Percentiles rank a stretch among this genome's conserved stretches.
These are phyloP conservation scores for Saccostrea echinata DNA, from an alignment of 1,140 invertebrate species.

Conservation along the genomic window DNA sequence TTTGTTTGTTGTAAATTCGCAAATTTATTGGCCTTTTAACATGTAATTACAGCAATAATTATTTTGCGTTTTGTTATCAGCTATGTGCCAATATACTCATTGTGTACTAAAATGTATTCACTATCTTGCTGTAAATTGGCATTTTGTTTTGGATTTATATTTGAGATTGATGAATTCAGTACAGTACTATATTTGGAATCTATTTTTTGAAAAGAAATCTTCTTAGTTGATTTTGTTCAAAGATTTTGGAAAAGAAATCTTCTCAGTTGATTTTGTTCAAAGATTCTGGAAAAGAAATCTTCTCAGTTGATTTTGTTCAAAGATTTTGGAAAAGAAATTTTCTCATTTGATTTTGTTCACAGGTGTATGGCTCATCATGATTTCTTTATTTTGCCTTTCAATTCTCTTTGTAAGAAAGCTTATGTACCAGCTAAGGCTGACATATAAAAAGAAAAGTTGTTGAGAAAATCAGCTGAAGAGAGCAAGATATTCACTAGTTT, in stretches of 20 bases:
- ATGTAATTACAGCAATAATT: constrained; percentile 25
- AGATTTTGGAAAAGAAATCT: too few relatives aligned
- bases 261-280: not conserved
- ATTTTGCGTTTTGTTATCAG: constrained; percentile 17
- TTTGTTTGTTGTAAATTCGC: constrained; percentile 2
- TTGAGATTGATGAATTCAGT: constrained; percentile 18
- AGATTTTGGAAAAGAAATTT: too few relatives aligned
- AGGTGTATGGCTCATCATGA: not conserved
- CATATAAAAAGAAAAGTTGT: too few relatives aligned
- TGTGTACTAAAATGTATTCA: constrained; percentile 1
- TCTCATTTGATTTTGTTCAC: not conserved
- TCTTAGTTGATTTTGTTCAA: too few relatives aligned
- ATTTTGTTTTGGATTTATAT: constrained; percentile 3
- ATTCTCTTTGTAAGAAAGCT: too few relatives aligned
- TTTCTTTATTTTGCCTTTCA: too few relatives aligned
- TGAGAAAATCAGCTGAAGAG: too few relatives aligned
- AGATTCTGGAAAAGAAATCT: not conserved
- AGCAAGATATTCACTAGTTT: too few relatives aligned
- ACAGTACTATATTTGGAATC: not conserved
- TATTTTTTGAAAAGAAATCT: too few relatives aligned
- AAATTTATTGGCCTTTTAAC: not conserved
- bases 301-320: too few relatives aligned
- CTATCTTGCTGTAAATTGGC: constrained; percentile 24
- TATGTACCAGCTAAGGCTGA: too few relatives aligned
- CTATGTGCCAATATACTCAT: constrained; percentile 36